Evolutionary conservation across 2,888 invertebrate species (phyloP).

Genomic region (Nomada fucata): DNA sequence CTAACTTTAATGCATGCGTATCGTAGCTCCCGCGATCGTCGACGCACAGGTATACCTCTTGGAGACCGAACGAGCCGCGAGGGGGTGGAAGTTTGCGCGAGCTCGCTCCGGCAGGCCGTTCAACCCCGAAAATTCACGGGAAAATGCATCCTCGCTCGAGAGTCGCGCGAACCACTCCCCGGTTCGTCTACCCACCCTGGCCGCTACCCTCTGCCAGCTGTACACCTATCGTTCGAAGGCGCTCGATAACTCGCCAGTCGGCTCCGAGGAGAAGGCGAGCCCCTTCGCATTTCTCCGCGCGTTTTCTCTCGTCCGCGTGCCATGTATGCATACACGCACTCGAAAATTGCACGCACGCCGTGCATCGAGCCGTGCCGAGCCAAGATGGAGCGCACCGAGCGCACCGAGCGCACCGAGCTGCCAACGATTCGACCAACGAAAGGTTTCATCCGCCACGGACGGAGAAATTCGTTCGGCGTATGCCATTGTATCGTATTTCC

Average conservation of each 20-base stretch:
- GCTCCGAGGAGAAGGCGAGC: neutral
- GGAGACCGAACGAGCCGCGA: too few relatives aligned
- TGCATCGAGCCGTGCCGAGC: too few relatives aligned
- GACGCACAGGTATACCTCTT: too few relatives aligned
- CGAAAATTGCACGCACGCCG: too few relatives aligned
- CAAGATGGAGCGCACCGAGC: neutral
- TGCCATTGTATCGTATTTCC: slow-evolving; percentile 65
- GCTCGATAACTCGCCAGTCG: too few relatives aligned
- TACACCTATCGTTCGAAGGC: slow-evolving; percentile 41
- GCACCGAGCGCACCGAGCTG: neutral
- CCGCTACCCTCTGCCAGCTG: slow-evolving; percentile 18
- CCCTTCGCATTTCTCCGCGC: neutral
- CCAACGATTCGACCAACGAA: too few relatives aligned
- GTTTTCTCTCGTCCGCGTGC: too few relatives aligned
- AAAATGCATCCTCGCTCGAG: slow-evolving; percentile 65
- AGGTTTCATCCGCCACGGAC: slow-evolving; percentile 39
- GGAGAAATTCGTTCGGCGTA: slow-evolving; percentile 3
- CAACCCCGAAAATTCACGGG: slow-evolving; percentile 76
- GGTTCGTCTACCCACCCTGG: slow-evolving; percentile 39
- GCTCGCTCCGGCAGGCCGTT: slow-evolving; percentile 62
- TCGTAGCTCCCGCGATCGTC: too few relatives aligned
- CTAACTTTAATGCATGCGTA: slow-evolving; percentile 33
- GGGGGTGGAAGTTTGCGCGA: slow-evolving; percentile 70
- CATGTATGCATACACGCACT: too few relatives aligned
- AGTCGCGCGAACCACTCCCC: slow-evolving; percentile 45